Evolutionary conservation across 2,113 vertebrate genomes (phyloP).

Genomic region (Atlantisia rogersi): DNA sequence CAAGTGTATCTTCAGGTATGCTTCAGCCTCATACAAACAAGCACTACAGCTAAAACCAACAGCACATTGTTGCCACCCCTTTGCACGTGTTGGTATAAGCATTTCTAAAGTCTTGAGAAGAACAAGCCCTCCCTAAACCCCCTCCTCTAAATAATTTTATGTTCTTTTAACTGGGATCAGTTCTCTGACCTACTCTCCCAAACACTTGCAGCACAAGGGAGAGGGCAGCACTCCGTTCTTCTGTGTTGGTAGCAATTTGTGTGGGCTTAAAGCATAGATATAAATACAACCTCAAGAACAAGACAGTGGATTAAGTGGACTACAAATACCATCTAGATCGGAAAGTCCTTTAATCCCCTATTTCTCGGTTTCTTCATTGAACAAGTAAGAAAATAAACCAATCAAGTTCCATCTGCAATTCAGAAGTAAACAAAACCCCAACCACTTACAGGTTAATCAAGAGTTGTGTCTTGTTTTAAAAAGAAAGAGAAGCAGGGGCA

Average conservation of each 20-base stretch:
- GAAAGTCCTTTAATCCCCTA: neutral
- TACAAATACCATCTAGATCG: neutral
- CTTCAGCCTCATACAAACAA: neutral
- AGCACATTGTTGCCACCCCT: neutral
- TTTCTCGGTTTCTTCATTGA: neutral
- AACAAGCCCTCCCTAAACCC: neutral
- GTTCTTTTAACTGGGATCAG: neutral
- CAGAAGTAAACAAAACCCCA: neutral
- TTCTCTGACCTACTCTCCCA: neutral
- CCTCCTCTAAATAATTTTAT: neutral
- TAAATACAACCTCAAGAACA: neutral
- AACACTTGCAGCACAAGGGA: neutral
- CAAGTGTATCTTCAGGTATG: accelerated
- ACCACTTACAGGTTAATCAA: neutral
- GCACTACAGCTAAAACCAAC: neutral
- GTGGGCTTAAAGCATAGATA: neutral
- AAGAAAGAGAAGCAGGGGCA: neutral
- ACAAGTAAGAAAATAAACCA: neutral
- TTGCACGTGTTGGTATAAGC: accelerated
- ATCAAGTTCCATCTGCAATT: neutral
- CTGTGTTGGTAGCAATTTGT: neutral
- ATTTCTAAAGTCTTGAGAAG: neutral
- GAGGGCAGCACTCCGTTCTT: neutral
- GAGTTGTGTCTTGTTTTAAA: neutral
- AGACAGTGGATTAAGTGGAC: neutral